A percentile compares a stretch with the other conserved stretches of the same genome.
These are phyloP conservation scores for Squalus acanthias DNA, from an alignment of 2,797 vertebrate genomes.

Conservation along the genomic window DNA sequence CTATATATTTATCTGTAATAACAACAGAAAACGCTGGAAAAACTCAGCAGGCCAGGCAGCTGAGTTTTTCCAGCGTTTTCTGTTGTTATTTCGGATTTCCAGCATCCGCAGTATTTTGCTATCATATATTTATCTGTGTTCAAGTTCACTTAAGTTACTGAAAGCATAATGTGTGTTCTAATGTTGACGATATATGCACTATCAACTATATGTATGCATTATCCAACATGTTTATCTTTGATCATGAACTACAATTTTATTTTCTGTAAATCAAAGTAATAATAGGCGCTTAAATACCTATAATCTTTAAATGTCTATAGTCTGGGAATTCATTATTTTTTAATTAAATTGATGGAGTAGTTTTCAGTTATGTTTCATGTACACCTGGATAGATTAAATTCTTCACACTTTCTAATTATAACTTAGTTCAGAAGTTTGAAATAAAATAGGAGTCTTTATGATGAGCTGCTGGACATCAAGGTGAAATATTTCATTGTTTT, in stretches of 20 bases:
- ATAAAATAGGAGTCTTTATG: neutral
- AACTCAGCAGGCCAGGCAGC: no score
- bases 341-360: neutral
- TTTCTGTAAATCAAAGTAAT: neutral
- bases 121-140: neutral
- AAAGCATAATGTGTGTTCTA: neutral
- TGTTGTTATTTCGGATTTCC: no score
- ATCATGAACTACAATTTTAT: neutral
- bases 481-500: slow-evolving; percentile 39
- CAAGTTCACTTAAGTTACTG: neutral
- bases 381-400: neutral
- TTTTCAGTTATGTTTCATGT: neutral
- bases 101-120: no score
- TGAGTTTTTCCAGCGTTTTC: no score
- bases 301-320: neutral
- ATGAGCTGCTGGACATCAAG: neutral
- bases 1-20: neutral
- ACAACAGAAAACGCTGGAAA: no score
- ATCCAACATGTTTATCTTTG: neutral
- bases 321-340: neutral
- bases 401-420: neutral
- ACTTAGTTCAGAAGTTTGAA: neutral
- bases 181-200: neutral
- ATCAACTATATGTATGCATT: neutral
- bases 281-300: neutral